Evolutionary conservation across 2,797 vertebrate genomes (phyloP), one percentile per base, ranked within the genome.

Genomic region (Coregonus ussuriensis): DNA sequence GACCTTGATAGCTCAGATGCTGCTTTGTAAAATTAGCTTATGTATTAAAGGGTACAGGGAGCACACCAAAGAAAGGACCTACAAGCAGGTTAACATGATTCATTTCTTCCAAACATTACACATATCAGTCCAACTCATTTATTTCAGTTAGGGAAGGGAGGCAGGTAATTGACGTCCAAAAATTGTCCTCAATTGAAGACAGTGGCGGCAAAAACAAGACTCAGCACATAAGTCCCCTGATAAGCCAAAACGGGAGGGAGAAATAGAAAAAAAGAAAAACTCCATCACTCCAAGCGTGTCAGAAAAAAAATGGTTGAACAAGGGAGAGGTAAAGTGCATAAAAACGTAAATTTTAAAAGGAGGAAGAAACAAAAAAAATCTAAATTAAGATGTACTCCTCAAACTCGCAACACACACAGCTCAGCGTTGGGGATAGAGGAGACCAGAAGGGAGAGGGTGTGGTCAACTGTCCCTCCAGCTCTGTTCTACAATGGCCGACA

Each of bases 391-490:
- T 80, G 82, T 84, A 86, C 86, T 91, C 87, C 86, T 91, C 89
- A 89, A 90, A 89, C 83, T 84, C 83, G 84, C 86, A 89, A 75
- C 67, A 86, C 86, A 87, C 85, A 88, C 77, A 77, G 56, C 86
- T 87, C 80, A 79, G 86, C 70, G 52, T 87, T 82, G 79, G 66
- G 84, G 79, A 85, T 67, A 84, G 83, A 59, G 71, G 4, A 59
- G 3, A 31, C 18, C 37, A 31, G 80, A 86, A 3, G 66, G 77
- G 80, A 72, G 62, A 53, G 82, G 85, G 59, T 16, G 85, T 81
- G 93, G 96, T 99, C 97, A 99, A 95, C 97, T 98, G 90, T 99
- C 98, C 85, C 96, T 95, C 98, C 98, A 99, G 92, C 97, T 99
- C 95, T 99, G 98, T 95, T 99, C 98, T 90, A 99, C 98, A 84